Base-by-base conservation (phyloP, 2,113 vertebrate species). In the Paramisgurnus dabryanus region DNA sequence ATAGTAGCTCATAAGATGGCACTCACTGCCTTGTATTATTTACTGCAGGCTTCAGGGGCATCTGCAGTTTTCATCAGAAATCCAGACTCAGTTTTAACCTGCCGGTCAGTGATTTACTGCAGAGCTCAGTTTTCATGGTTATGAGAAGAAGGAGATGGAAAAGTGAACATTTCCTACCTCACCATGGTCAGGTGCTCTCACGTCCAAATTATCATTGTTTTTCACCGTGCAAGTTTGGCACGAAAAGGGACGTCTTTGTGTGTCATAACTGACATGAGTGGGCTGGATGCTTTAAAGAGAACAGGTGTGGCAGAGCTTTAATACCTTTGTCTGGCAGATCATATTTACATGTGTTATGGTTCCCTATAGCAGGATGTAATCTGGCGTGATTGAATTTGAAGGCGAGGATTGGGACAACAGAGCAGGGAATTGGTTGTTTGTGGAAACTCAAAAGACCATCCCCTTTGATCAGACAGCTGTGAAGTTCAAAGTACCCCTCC, bases 381-480 rank as follows among this genome's bases (percentile, higher is more conserved):
- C 58, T 50, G 64, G 69, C 9, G 13, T 58, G 74, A 78, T 80
- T 80, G 80, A 61, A 67, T 81, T 80, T 80, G 66, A 76, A 55
- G 40, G n/a, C 82, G 67, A 34, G 50, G 78, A 79, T 80, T 80
- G 61, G 40, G 76, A 76, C 49, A 67, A 78, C 72, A 68, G 75
- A 80, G 18, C 40, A 40, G 70, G 82, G 53, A 66, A 80, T 76
- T 67, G 66, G 78, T 68, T 84, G 77, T 80, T 83, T 78, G 67
- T 67, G 58, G 67, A 80, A 82, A 76, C 80, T 79, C 78, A 85
- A 83, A 85, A 83, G 83, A 77, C 67, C 60, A 40, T 71, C 49
- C 69, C 43, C 76, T 87, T 87, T 87, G 83, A 87, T 87, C 73
- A 71, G 82, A 86, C 82, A 86, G 83, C 87, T 87, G 87, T 74